A percentile compares a stretch with the other conserved stretches of the same genome.
phyloP scores from a whole-genome alignment of 2,888 invertebrate genomes.

The Trichopria drosophilae region DNA sequence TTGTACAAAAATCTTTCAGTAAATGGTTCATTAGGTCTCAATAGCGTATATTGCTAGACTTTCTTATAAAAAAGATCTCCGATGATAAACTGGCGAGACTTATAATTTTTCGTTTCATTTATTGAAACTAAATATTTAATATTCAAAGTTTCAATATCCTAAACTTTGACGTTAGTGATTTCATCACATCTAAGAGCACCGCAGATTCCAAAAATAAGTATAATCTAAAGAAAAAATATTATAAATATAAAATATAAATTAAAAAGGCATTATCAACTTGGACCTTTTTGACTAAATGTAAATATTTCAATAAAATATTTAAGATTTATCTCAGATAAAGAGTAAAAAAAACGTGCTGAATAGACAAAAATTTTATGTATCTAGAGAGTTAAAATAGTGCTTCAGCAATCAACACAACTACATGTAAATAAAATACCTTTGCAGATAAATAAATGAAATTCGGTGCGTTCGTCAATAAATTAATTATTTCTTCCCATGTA shows the following conservation, averaged over 20 bases:
- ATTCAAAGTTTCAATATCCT: constrained; percentile 29
- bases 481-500: constrained; percentile 28
- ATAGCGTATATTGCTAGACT: constrained; percentile 30
- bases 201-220: constrained; percentile 32
- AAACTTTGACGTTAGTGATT: constrained; percentile 26
- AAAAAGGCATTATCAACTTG: neutral
- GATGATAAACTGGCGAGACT: no score
- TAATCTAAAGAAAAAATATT: constrained; percentile 31
- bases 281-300: constrained; percentile 14
- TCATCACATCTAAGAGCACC: no score
- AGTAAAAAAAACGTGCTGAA: no score
- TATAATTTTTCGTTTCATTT: constrained; percentile 30
- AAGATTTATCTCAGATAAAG: no score
- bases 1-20: constrained; percentile 30
- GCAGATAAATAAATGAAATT: constrained; percentile 24
- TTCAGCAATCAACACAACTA: no score
- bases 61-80: constrained; percentile 30
- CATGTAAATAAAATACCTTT: constrained; percentile 28
- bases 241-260: constrained; percentile 9
- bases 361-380: no score
- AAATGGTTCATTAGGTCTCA: no score
- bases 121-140: constrained; percentile 29
- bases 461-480: constrained; percentile 23
- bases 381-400: no score
- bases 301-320: no score